These are phyloP conservation scores for Merodon equestris DNA, from an alignment of 2,888 invertebrate genomes.

Conservation along the genomic window DNA sequence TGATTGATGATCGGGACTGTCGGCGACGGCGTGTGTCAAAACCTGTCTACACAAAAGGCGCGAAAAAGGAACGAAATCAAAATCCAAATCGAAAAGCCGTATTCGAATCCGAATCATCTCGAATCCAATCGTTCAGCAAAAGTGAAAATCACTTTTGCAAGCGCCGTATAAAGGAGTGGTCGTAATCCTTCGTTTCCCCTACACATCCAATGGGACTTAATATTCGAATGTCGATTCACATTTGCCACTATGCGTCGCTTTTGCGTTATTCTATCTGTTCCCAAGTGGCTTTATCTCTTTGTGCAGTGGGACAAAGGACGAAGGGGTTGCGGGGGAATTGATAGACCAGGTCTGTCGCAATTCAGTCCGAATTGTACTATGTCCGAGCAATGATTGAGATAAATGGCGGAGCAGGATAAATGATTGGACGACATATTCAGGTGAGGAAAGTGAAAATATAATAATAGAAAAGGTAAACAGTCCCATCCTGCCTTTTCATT, in stretches of 20 bases:
- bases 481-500: no score
- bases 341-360: constrained; percentile 28
- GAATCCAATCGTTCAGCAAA: background rate
- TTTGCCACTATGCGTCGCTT: constrained; percentile 2
- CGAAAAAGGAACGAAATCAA: no score
- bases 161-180: background rate
- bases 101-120: constrained; percentile 6
- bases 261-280: no score
- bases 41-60: no score
- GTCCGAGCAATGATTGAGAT: constrained; percentile 54
- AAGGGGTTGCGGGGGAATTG: constrained; percentile 17
- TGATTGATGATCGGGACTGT: no score
- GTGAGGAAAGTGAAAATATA: constrained; percentile 58
- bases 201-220: constrained; percentile 23
- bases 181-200: constrained; percentile 15
- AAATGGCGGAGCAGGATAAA: constrained; percentile 54
- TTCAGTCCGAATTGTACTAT: constrained; percentile 19
- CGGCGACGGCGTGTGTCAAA: no score
- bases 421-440: constrained; percentile 40
- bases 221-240: constrained; percentile 38
- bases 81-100: no score
- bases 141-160: no score
- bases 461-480: background rate
- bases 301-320: no score
- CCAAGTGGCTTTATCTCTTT: no score